These are phyloP conservation scores for Stegastes partitus DNA, from an alignment of 2,113 vertebrate genomes.

Conservation along the genomic window DNA sequence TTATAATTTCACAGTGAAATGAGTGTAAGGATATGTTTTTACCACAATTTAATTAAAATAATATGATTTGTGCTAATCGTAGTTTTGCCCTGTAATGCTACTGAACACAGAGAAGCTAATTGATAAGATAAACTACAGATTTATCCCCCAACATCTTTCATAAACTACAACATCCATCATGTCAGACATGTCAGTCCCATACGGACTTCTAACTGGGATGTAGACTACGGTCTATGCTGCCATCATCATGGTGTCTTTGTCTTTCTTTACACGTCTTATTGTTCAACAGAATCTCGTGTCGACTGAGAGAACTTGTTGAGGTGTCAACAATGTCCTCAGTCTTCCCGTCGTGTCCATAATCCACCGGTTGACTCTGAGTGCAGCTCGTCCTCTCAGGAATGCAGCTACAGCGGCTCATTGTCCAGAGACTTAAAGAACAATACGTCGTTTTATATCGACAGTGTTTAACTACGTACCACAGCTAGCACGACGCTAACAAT, in stretches of 20 bases:
- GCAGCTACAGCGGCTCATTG: slow-evolving; percentile 55
- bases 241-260: not conserved
- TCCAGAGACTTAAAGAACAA: slow-evolving; percentile 2
- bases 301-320: slow-evolving; percentile 27
- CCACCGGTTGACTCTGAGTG: slow-evolving; percentile 32
- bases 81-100: not conserved
- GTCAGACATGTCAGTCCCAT: too few relatives aligned
- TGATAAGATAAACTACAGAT: slow-evolving; percentile 12
- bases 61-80: too few relatives aligned
- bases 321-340: slow-evolving; percentile 51
- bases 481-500: too few relatives aligned
- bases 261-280: slow-evolving; percentile 12
- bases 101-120: not conserved
- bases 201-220: not conserved
- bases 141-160: not conserved
- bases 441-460: too few relatives aligned
- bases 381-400: slow-evolving; percentile 54
- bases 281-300: slow-evolving; percentile 17
- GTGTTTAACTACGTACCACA: too few relatives aligned
- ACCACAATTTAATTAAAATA: too few relatives aligned
- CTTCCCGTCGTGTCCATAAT: slow-evolving; percentile 34
- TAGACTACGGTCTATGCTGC: not conserved
- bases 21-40: too few relatives aligned
- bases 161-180: slow-evolving; percentile 8
- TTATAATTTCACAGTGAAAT: too few relatives aligned